Base-by-base conservation (phyloP, 2,888 invertebrate genomes). In the Caenorhabditis sulstoni region DNA sequence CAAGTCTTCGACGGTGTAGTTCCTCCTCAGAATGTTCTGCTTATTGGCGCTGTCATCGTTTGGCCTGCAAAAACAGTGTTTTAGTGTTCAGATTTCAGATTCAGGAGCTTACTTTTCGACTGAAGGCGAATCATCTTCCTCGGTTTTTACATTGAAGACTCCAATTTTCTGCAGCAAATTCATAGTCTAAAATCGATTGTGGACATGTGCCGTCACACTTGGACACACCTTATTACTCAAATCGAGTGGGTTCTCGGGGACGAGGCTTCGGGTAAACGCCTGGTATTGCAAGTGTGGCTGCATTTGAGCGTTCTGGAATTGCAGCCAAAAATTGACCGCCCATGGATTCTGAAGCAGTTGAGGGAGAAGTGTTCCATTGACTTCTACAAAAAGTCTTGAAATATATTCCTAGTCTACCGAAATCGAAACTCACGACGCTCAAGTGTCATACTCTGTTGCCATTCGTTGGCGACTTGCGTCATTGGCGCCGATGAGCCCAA, bases 1-100 rank as follows among this genome's bases (percentile, higher is more conserved):
- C 49, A 98, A 93, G 91, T 97, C 97, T 88, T 96, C 95, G 87
- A 97, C 96, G n/a, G 96, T 96, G 93, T 98, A 98, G 65, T 94
- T 94, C 84, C 95, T 93, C 84, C 95, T 93, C 18, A 82, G 8
- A 16, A 58, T n/a, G 45, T 62, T 78, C 1, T 50, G 23, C 39
- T 70, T 77, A 22, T 18, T 50, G 14, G 11, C 20, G 8, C 7
- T 20, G 8, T 76, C 66, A 18, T 75, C 75, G 4, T 3, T 1
- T 2, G 44, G 18, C 47, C 66, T 66, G 39, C 7, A 66, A 57
- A 7, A 18, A 20, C 16, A 4, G 14, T 45, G 12, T 20, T 2
- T 53, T 39, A 44, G 41, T 22, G 20, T 11, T 53, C 16, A 39
- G 14, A 20, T 44, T 12, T 12, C 35, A 16, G 16, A 5, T 22